phyloP scores from a whole-genome alignment of 2,888 invertebrate species.

The Tenthredo scrophulariae region DNA sequence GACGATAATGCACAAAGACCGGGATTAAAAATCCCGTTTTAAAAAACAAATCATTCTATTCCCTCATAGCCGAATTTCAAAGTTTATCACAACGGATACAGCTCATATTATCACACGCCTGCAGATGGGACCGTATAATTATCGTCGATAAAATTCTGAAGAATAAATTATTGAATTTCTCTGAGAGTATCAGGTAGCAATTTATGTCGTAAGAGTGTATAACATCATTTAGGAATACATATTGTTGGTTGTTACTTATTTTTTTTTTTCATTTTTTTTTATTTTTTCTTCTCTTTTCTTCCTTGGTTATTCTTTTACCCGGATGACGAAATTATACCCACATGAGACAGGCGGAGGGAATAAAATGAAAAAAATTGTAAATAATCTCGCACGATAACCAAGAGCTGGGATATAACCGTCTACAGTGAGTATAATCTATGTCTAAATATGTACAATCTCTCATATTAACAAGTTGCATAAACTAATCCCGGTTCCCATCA shows the following conservation, averaged over 20 bases:
- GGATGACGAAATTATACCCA: slow-evolving; percentile 37
- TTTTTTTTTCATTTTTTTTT: neutral
- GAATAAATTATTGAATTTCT: slow-evolving; percentile 1
- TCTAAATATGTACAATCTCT: slow-evolving; percentile 42
- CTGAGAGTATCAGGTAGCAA: slow-evolving; percentile 12
- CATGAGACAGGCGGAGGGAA: neutral
- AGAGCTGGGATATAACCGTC: neutral
- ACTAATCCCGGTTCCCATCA: slow-evolving; percentile 36
- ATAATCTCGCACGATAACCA: slow-evolving; percentile 21
- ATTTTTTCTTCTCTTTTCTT: neutral
- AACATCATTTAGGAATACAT: slow-evolving; percentile 14
- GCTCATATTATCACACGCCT: neutral
- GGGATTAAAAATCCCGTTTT: neutral
- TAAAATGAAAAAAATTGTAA: slow-evolving; percentile 12
- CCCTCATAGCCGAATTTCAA: neutral
- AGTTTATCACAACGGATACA: neutral
- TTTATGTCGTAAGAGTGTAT: slow-evolving; percentile 1
- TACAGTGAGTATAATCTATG: neutral
- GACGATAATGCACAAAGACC: neutral
- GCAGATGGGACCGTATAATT: neutral
- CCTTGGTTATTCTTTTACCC: slow-evolving; percentile 39
- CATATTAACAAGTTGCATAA: slow-evolving; percentile 41
- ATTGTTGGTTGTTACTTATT: slow-evolving; percentile 6
- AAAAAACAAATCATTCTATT: neutral
- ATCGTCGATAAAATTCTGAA: slow-evolving; percentile 22